Conservation (phyloP, 2,113 vertebrate species). For the Cryptomyrus ogoouensis region DNA sequence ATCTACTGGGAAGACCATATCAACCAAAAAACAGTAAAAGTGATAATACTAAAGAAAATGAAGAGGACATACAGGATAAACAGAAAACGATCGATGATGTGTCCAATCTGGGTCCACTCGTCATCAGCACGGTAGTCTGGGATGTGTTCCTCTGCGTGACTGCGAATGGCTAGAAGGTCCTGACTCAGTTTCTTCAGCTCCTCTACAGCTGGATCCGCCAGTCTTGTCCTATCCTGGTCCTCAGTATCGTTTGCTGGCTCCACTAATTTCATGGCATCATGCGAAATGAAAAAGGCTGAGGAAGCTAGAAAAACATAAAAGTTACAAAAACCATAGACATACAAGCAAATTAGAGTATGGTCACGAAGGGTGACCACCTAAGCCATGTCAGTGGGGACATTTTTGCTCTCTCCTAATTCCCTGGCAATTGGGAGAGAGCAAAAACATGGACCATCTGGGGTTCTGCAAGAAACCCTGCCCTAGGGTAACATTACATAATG, state of each 20-base stretch:
- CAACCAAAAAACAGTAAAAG: neutral
- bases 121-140: neutral
- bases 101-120: constrained; percentile 19
- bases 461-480: too few relatives aligned
- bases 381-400: too few relatives aligned
- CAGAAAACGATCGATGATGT: constrained; percentile 23
- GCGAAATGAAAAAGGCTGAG: neutral
- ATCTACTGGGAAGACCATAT: neutral
- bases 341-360: neutral
- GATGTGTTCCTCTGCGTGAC: neutral
- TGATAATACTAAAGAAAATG: neutral
- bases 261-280: neutral
- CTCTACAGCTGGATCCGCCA: neutral
- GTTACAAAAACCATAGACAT: neutral
- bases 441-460: too few relatives aligned
- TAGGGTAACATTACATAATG: neutral
- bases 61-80: constrained; percentile 23
- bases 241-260: neutral
- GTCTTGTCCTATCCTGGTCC: neutral
- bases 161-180: constrained; percentile 18
- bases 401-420: too few relatives aligned
- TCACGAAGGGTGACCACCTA: too few relatives aligned
- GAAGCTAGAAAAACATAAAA: neutral
- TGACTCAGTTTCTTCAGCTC: constrained; percentile 13
- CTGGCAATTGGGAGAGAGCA: too few relatives aligned